Evolutionary conservation across 1,140 invertebrate genomes (phyloP), one percentile per base, ranked within the genome.

Genomic region (Nebria ingens): DNA sequence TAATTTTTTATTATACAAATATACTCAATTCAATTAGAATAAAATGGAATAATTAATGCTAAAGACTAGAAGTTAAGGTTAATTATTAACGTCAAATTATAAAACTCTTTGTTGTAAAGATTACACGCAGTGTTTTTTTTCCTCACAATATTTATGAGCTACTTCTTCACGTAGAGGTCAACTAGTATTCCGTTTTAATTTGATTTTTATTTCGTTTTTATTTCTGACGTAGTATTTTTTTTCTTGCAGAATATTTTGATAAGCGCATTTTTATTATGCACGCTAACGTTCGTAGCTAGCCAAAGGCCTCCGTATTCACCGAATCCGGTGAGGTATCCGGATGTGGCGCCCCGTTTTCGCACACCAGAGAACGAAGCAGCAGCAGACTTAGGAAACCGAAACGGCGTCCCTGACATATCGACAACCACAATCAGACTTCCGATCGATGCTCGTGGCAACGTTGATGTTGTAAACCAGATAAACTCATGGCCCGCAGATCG

Each of bases 371-470:
- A 17, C 15, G 15, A 6, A 11, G 17, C 9, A 12, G 6, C 17
- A 11, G 25, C 13, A 6, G 40, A 17, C 4, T 4, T 45, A 11
- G 40, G 40, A 11, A 45, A 45, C 15, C 40, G 40, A 12, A 45
- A 45, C 40, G 40, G 40, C 3, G 17, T 45, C 3, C 40, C 40
- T 9, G 40, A 45, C 4, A 17, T 17, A 17, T 45, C 40, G 3
- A 45, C 40, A 45, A 45, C 40, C 6, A 45, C 40, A 12, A 45
- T 45, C 15, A 9, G 40, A 45, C 40, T 45, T 45, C 40, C 40
- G 15, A 45, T 45, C 17, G 40, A 45, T 17, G 40, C 40, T 45
- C 40, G 40, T 17, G 40, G 40, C 6, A 45, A 45, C 17, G 40
- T 45, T 11, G 40, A 45, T 17, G 3, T 45, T 45, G 40, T 45